phyloP scores from a whole-genome alignment of 2,888 invertebrate species.

The Netelia inedita region DNA sequence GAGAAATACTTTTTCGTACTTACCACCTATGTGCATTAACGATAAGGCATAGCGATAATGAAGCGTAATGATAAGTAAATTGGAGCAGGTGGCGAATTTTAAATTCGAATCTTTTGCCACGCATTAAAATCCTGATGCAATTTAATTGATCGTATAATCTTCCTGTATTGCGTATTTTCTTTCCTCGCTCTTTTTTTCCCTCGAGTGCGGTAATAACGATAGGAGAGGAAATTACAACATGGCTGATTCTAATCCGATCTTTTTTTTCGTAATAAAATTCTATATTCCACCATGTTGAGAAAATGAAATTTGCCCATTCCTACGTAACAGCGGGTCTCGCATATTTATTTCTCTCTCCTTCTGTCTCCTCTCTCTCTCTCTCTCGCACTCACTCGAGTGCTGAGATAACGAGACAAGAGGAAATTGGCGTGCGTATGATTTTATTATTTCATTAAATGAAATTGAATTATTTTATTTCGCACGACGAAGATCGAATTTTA shows the following conservation, averaged over 20 bases:
- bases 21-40: too few relatives aligned
- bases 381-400: neutral
- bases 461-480: slow-evolving; percentile 10
- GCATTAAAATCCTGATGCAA: neutral
- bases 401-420: neutral
- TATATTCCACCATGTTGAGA: slow-evolving; percentile 5
- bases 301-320: neutral
- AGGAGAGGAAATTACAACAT: neutral
- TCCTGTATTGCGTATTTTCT: neutral
- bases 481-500: slow-evolving; percentile 4
- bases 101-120: too few relatives aligned
- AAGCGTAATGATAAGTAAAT: too few relatives aligned
- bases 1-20: too few relatives aligned
- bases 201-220: slow-evolving; percentile 7
- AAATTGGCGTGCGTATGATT: neutral
- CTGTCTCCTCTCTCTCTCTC: neutral
- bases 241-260: neutral
- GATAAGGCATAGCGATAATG: too few relatives aligned
- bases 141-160: slow-evolving; percentile 11
- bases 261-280: neutral
- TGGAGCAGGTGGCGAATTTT: too few relatives aligned
- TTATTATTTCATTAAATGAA: neutral
- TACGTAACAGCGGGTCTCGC: neutral
- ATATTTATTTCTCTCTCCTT: neutral
- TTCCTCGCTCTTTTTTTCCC: neutral